These are phyloP conservation scores for Tachystola acroxantha DNA, from an alignment of 2,888 invertebrate species.

Conservation along the genomic window DNA sequence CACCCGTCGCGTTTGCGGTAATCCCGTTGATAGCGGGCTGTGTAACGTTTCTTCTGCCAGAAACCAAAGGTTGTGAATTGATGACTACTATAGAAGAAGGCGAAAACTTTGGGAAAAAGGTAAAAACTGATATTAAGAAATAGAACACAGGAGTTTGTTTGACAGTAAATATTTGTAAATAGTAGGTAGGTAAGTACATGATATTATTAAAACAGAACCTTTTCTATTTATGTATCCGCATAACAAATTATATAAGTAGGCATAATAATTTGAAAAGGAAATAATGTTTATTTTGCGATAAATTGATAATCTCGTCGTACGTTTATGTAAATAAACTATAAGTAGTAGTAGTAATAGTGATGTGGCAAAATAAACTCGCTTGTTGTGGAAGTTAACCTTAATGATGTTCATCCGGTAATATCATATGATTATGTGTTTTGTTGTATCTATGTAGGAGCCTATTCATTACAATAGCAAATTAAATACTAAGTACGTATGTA, in stretches of 20 bases:
- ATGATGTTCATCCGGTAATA: background rate
- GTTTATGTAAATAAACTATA: background rate
- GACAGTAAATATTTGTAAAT: too few relatives aligned
- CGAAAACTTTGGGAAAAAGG: conserved; percentile 76
- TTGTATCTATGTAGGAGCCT: background rate
- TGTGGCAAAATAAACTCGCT: background rate
- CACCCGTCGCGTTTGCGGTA: conserved; percentile 84
- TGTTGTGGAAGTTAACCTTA: background rate
- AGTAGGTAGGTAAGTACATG: background rate
- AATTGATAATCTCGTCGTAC: background rate
- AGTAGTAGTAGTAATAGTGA: too few relatives aligned
- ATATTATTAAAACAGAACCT: background rate
- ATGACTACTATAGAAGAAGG: conserved; percentile 91
- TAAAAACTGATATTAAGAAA: conserved; percentile 81
- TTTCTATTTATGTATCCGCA: background rate
- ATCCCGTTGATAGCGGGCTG: conserved; percentile 77
- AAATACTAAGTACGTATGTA: too few relatives aligned
- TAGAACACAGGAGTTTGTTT: conserved; percentile 29
- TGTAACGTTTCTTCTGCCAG: conserved; percentile 83
- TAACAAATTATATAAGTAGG: too few relatives aligned
- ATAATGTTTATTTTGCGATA: background rate
- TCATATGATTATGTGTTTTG: background rate
- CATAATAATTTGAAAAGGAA: too few relatives aligned
- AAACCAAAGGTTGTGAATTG: conserved; percentile 85
- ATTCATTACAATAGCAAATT: background rate